Percentiles rank a stretch among this genome's conserved stretches.
phyloP scores from a whole-genome alignment of 2,888 invertebrate genomes.

The Aphidoletes aphidimyza region DNA sequence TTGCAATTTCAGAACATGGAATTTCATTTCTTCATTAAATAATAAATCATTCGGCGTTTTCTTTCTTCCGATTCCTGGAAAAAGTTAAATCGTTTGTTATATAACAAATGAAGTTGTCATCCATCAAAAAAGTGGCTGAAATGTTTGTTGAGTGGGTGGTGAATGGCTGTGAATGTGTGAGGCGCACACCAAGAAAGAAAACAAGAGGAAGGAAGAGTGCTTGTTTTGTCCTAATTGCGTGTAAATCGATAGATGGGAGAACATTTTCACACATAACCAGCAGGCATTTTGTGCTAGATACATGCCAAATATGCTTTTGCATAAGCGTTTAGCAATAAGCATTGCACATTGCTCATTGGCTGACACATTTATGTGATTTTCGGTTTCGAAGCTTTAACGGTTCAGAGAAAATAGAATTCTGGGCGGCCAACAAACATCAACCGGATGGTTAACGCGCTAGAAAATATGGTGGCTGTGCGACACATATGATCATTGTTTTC shows the following conservation, averaged over 20 bases:
- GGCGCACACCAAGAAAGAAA: neutral
- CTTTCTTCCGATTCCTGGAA: neutral
- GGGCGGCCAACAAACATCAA: no score
- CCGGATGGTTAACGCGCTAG: no score
- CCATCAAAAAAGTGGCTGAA: neutral
- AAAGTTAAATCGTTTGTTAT: neutral
- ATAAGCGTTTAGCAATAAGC: no score
- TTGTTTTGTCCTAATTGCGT: conserved; percentile 40
- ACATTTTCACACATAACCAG: neutral
- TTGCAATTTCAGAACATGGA: no score
- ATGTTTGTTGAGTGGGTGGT: neutral
- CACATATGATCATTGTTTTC: neutral
- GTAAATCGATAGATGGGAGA: neutral
- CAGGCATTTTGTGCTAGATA: neutral
- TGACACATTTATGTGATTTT: no score
- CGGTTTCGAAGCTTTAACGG: no score
- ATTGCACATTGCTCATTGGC: no score
- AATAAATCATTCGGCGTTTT: conserved; percentile 1
- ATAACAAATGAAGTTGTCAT: conserved; percentile 38
- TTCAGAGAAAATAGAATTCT: no score
- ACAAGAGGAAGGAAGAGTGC: neutral
- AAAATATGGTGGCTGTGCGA: no score
- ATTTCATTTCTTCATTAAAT: neutral
- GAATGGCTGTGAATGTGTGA: no score
- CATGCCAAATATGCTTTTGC: neutral